Evolutionary conservation across 92 coral and sea anemone genomes (phyloP), one percentile per base, ranked within the genome.

Genomic region (Actinernus sp.): DNA sequence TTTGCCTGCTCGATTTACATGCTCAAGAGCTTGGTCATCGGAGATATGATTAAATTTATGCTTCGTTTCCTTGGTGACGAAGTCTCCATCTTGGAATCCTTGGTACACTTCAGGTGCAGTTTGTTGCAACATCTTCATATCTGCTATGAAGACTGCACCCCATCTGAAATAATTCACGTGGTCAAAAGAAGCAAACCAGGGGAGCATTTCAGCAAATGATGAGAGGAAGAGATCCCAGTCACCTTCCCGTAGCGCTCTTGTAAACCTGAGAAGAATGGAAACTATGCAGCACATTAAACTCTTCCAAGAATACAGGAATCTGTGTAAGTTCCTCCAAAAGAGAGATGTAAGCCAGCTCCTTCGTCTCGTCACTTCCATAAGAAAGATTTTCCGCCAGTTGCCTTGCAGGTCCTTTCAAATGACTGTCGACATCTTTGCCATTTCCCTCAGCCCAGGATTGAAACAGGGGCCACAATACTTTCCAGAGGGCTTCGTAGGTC

Each of bases 141-240:
- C n/a, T n/a, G n/a, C n/a, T n/a, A n/a, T n/a, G n/a, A n/a, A n/a
- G n/a, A n/a, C n/a, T n/a, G n/a, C n/a, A n/a, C n/a, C n/a, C n/a
- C n/a, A n/a, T n/a, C n/a, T n/a, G n/a, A n/a, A n/a, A n/a, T n/a
- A 87, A 51, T 82, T 87, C 31, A 61, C 48, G 26, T 76, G 85
- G 37, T 81, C 83, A 25, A 50, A 88, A 3, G 77, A 85, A 31
- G 75, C 82, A 65, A 88, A 82, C 66, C 72, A 88, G 43, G 93
- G 76, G 12, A 88, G 86, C 93, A 88, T 88, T 60, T 76, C 86
- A 0, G 78, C 21, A 30, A 88, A 76, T 21, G 93, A 82, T 17
- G 89, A 82, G 17, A 82, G 83, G 52, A 58, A 77, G 12, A 88
- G 86, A 2, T 36, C 66, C 93, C 88, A 88, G 27, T 82, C 57